Evolutionary conservation across 2,113 vertebrate genomes (phyloP), one percentile per base, ranked within the genome.

Genomic region (Calypte anna): DNA sequence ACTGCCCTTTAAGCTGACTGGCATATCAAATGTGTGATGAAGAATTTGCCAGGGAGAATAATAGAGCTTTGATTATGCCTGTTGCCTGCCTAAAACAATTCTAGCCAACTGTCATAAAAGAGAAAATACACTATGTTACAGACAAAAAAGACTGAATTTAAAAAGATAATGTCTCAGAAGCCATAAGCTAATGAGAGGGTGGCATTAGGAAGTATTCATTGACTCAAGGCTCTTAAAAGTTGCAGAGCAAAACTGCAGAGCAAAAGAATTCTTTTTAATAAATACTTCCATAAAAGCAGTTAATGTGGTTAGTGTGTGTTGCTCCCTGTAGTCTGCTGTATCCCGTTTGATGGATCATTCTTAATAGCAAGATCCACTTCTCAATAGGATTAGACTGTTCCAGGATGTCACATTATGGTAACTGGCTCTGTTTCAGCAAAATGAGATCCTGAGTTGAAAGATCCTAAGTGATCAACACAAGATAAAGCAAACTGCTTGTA

Each of bases 61-160:
- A 94, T 92, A 70, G 33, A 72, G 64, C 89, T 89, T 91, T 94
- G 92, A 93, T 94, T 91, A 85, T 66, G 70, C 46, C 58, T 58
- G 23, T 82, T 91, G 54, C 1, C 0, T 89, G 86, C 89, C 69
- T 79, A 40, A 82, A 88, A 63, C 55, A 36, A 21, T 91, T 93
- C 31, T 66, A 74, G 77, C 72, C 69, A 82, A 14, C 33, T 8
- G 1, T 63, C 12, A 3, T 61, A 75, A 75, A 67, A 84, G 61
- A 89, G 74, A 73, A 93, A 89, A 87, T 46, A 64, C 48, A 18
- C 54, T 92, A 86, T 88, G 80, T 54, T 83, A 54, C 40, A 86
- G 82, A 92, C 66, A 84, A 91, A 92, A 92, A 48, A 75, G 38
- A 31, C 58, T 46, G 51, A 84, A 89, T 89, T 81, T 62, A 28